Conservation (phyloP, 2,797 vertebrate species). For the Aselliscus stoliczkanus region DNA sequence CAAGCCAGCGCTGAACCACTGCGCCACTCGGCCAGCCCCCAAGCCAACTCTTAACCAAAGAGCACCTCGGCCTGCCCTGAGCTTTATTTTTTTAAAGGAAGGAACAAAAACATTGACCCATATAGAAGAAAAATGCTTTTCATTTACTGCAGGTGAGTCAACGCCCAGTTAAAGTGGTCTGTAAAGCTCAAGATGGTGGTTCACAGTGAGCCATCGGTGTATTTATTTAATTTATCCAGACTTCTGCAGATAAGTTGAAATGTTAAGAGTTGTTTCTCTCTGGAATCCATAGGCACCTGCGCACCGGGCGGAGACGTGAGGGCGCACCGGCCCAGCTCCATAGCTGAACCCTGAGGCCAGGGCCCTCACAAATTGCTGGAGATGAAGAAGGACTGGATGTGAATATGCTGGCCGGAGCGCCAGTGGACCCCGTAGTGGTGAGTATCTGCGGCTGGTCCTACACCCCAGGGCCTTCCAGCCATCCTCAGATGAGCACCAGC, state of each 20-base stretch:
- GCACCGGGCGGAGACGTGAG: accelerated
- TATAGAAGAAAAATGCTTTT: neutral
- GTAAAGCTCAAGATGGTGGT: neutral
- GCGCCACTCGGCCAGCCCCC: too few species aligned
- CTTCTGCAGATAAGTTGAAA: neutral
- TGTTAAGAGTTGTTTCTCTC: neutral
- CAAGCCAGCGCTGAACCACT: too few species aligned
- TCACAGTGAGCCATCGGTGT: neutral
- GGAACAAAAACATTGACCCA: neutral
- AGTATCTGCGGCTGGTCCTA: neutral
- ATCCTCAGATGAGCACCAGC: neutral
- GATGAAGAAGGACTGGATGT: neutral
- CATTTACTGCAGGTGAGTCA: neutral
- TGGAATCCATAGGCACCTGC: neutral
- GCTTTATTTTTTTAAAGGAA: neutral
- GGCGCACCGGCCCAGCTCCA: neutral
- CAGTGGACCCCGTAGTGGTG: neutral
- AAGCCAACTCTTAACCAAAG: too few species aligned
- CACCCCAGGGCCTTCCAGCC: neutral
- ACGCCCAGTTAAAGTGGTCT: neutral
- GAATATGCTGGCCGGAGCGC: neutral
- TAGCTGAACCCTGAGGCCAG: too few species aligned
- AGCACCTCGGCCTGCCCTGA: too few species aligned
- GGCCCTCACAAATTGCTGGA: too few species aligned
- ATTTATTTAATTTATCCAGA: neutral